Evolutionary conservation across 2,113 vertebrate genomes (phyloP), one percentile per base, ranked within the genome.

Genomic region (Forbesichthys agassizii): DNA sequence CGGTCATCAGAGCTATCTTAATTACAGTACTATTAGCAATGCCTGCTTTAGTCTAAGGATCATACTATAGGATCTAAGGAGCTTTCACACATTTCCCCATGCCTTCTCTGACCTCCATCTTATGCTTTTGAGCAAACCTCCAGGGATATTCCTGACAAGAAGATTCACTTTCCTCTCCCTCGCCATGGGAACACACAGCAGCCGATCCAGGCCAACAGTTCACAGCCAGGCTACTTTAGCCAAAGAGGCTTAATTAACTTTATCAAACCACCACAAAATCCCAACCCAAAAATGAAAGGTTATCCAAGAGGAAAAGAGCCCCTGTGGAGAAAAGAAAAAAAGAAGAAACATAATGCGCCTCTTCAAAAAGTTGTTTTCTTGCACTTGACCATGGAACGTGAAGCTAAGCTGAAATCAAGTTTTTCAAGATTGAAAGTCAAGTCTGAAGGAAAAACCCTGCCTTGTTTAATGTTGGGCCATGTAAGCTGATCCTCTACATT

Each of bases 391-490:
- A 53, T 75, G 71, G 75, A 74, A 79, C 66, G 74, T 65, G 75
- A 73, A 69, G 71, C 70, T 68, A 53, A 73, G 64, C 55, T 3
- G n/a, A 71, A 71, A 79, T 79, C 54, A 56, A 5, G 1, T 64
- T 57, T 64, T 79, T 76, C 62, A 68, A 80, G 61, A 83, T 67
- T 84, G 48, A 63, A 74, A 81, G 65, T 78, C 72, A 79, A 73
- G 81, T 85, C 73, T 76, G 80, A 86, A 76, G 84, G 52, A 85
- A 82, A 87, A 77, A 85, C 71, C 65, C 73, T 62, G 9, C 48
- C 61, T 66, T 66, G 67, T 83, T 81, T 84, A 77, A 73, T 75
- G 64, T 59, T 56, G 64, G 62, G 46, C 70, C 0, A 12, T 79
- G 73, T 84, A 84, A 86, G 70, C 65, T 33, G 73, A 86, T 86